These are phyloP conservation scores for Athrips mouffetella DNA, from an alignment of 2,888 invertebrate species.

Conservation along the genomic window DNA sequence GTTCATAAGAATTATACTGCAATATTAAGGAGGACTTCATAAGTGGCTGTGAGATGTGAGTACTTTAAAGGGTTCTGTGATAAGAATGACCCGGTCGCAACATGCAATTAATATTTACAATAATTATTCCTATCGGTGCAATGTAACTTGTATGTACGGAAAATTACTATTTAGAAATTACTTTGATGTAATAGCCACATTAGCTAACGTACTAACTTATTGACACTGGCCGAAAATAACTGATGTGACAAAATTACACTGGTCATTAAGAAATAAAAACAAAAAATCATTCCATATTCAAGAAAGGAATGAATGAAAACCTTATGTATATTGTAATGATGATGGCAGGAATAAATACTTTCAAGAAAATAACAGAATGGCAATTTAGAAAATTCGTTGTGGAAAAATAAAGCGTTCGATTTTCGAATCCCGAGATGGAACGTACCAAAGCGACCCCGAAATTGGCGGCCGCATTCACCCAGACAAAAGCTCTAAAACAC, in stretches of 20 bases:
- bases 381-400: constrained; percentile 9
- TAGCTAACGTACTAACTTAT: no score
- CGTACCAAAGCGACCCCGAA: constrained; percentile 74
- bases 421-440: constrained; percentile 61
- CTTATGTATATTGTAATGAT: no score
- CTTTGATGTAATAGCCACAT: no score
- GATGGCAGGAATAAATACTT: constrained; percentile 7
- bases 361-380: constrained; percentile 25
- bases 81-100: constrained; percentile 27
- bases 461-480: constrained; percentile 76
- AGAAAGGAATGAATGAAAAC: no score
- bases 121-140: constrained; percentile 42
- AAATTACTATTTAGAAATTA: constrained; percentile 35
- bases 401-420: constrained; percentile 52
- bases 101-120: constrained; percentile 36
- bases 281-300: no score
- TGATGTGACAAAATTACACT: no score
- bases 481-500: constrained; percentile 76
- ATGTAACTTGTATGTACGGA: constrained; percentile 28
- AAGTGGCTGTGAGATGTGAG: neutral
- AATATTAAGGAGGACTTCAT: neutral
- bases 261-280: no score
- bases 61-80: constrained; percentile 10
- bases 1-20: no score
- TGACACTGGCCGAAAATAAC: no score